A percentile compares a stretch with the other conserved stretches of the same genome.
phyloP scores from a whole-genome alignment of 2,113 vertebrate genomes.

The Colossoma macropomum region DNA sequence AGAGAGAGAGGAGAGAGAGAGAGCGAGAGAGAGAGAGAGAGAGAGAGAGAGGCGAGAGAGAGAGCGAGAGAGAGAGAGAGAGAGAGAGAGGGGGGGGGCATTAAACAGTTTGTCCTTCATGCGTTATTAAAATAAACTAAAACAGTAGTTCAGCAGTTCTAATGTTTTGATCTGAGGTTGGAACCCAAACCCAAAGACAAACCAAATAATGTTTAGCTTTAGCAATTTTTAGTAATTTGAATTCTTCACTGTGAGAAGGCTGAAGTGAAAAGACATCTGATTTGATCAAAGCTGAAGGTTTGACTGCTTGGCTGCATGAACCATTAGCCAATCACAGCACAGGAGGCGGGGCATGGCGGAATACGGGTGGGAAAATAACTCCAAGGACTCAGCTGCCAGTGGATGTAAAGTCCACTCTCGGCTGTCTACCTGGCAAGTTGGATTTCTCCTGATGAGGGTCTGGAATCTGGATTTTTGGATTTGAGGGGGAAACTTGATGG shows the following conservation, averaged over 20 bases:
- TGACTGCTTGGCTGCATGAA: not conserved
- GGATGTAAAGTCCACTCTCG: not conserved
- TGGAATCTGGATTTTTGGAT: not conserved
- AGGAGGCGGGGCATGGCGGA: not conserved
- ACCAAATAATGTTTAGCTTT: not conserved
- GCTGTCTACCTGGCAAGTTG: not conserved
- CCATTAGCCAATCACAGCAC: not conserved
- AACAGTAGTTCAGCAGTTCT: not conserved
- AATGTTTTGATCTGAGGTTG: not conserved
- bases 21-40: not conserved
- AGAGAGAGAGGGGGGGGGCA: not conserved
- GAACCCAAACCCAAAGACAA: not conserved
- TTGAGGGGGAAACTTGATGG: not conserved
- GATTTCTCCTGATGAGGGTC: not conserved
- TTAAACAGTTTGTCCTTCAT: not conserved
- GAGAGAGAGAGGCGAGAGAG: not conserved
- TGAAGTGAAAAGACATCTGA: too few relatives aligned
- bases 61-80: not conserved
- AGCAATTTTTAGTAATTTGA: not conserved
- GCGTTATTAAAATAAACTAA: constrained; percentile 16
- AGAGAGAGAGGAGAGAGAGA: too few relatives aligned
- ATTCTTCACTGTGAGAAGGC: not conserved
- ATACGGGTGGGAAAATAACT: not conserved
- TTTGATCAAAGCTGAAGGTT: not conserved
- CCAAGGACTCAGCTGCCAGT: not conserved